phyloP scores from a whole-genome alignment of 1,140 invertebrate genomes.

The Euura lappo region DNA sequence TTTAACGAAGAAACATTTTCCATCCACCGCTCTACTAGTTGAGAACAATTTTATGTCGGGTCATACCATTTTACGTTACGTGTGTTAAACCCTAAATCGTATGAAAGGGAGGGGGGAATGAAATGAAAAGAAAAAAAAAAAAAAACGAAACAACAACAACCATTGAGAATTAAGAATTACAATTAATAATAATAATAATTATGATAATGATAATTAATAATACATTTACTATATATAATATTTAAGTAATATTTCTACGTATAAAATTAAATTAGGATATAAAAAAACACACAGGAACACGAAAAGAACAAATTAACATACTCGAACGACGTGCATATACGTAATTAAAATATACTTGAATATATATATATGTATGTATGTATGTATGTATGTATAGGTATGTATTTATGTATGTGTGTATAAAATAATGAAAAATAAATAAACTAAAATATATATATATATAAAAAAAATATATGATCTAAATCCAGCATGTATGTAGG shows the following conservation, averaged over 20 bases:
- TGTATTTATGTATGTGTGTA: slow-evolving; percentile 17
- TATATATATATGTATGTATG: slow-evolving; percentile 49
- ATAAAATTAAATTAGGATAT: neutral
- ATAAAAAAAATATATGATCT: no score
- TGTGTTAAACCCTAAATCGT: neutral
- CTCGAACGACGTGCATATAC: slow-evolving; percentile 18
- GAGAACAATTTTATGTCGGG: no score
- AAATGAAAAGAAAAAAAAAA: neutral
- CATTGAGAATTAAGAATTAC: slow-evolving; percentile 40
- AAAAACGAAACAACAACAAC: neutral
- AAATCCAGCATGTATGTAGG: neutral
- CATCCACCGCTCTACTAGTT: no score
- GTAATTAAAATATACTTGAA: slow-evolving; percentile 44
- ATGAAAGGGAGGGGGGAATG: neutral
- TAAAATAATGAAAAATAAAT: no score
- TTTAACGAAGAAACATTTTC: no score
- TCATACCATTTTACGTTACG: no score
- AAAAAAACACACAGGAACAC: neutral
- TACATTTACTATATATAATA: slow-evolving; percentile 21
- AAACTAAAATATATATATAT: no score
- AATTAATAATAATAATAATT: slow-evolving; percentile 38
- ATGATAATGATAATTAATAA: slow-evolving; percentile 38
- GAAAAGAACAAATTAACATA: no score
- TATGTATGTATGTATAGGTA: slow-evolving; percentile 34
- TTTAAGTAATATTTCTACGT: neutral